Conservation (phyloP, 2,888 invertebrate species). For the Apamea sordens region DNA sequence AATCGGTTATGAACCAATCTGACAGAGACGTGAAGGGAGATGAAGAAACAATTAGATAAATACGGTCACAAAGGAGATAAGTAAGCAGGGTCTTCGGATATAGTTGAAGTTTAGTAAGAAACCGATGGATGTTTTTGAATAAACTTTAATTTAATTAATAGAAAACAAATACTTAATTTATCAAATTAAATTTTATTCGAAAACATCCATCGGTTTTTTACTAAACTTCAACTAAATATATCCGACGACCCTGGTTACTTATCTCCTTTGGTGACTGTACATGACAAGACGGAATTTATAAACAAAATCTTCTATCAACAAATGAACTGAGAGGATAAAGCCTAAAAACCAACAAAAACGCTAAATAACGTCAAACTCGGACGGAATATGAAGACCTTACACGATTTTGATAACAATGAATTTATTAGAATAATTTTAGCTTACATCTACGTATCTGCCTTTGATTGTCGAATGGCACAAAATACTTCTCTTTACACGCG, state of each 20-base stretch:
- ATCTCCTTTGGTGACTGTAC: no score
- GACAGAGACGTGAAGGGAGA: slow-evolving; percentile 15
- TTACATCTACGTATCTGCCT: slow-evolving; percentile 47
- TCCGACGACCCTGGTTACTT: no score
- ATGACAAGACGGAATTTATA: background rate
- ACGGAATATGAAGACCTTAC: slow-evolving; percentile 64
- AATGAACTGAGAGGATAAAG: background rate
- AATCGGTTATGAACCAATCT: background rate
- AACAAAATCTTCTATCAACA: background rate
- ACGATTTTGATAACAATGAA: slow-evolving; percentile 47
- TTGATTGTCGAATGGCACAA: slow-evolving; percentile 55
- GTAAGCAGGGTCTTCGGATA: no score
- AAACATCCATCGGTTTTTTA: no score
- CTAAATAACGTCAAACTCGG: slow-evolving; percentile 48
- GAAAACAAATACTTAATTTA: no score
- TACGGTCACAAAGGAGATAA: no score
- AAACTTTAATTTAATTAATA: no score
- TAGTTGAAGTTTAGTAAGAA: no score
- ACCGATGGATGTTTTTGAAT: no score
- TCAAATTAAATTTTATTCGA: no score
- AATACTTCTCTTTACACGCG: slow-evolving; percentile 50
- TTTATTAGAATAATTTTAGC: slow-evolving; percentile 37
- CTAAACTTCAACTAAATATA: no score
- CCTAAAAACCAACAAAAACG: background rate
- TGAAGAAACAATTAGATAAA: background rate